Evolutionary conservation across 2,888 invertebrate genomes (phyloP), one percentile per base, ranked within the genome.

Genomic region (Megaustenia siamemsis): DNA sequence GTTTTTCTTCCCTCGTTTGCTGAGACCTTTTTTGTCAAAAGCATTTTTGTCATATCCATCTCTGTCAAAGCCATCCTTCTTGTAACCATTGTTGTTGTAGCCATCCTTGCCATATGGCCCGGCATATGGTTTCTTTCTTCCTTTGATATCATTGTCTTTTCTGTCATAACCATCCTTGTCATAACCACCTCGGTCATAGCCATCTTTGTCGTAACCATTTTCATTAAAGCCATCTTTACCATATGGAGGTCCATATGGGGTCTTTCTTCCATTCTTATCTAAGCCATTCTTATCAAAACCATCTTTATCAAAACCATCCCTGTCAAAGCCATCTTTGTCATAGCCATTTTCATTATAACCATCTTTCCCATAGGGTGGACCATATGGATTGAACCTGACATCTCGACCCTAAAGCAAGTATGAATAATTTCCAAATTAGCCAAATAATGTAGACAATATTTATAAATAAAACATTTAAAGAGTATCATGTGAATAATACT

Each of bases 11-110:
- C 69, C 69, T 43, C 69, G 40, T 49, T 71, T 53, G 53, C 32
- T 75, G 32, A 66, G 73, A 32, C 78, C 78, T 66, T 79, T 69
- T 56, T 85, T 85, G 8, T 68, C 53, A 75, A 45, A 75, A 8
- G 75, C 53, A 49, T 75, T 28, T 35, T 38, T 68, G 68, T 68
- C 68, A 68, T 38, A 68, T 1, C 38, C 68, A 68, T 68, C 68
- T 21, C 38, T 68, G 38, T 68, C 68, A 68, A 38, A 68, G 4
- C 75, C 75, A 75, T 75, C 75, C 45, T 12, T 12, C 18, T 45
- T 32, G 24, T 75, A 75, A 15, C 75, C 75, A 75, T 78, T 78
- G 4, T 56, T 78, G 40, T 78, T 49, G 45, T 45, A 75, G 4
- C 75, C 75, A 49, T 75, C 75, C 45, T 75, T 75, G 43, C 75